Conservation (phyloP, 2,113 vertebrate species). For the Larimichthys polyactis region DNA sequence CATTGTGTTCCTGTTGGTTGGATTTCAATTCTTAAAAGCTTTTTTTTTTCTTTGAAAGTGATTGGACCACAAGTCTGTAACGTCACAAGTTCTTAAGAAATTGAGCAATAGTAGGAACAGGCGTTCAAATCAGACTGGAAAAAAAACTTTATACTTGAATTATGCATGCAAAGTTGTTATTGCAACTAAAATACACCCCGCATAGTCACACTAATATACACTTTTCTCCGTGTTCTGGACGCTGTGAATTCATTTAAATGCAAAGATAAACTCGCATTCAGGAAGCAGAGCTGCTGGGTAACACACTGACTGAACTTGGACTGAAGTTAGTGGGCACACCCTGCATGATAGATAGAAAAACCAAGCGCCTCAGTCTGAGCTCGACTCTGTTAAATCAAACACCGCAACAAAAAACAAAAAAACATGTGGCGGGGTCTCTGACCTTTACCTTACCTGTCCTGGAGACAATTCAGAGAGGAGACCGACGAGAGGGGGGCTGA, state of each 20-base stretch:
- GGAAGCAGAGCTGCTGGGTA: conserved; percentile 12
- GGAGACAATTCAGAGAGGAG: neutral
- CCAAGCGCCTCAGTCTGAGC: neutral
- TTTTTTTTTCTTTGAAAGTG: neutral
- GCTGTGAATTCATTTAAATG: neutral
- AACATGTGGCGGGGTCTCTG: accelerated
- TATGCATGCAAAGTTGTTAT: neutral
- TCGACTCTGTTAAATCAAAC: neutral
- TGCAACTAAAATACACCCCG: neutral
- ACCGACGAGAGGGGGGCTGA: neutral
- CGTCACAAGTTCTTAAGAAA: neutral
- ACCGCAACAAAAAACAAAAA: too few relatives aligned
- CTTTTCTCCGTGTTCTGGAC: neutral
- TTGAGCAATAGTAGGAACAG: conserved; percentile 16
- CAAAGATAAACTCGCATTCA: neutral
- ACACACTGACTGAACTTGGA: conserved; percentile 14
- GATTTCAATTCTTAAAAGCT: neutral
- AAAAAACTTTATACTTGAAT: neutral
- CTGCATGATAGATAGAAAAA: conserved; percentile 9
- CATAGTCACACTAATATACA: neutral
- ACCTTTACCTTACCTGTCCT: conserved; percentile 49
- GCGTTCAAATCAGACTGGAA: neutral
- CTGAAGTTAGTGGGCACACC: conserved; percentile 56
- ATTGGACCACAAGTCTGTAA: neutral
- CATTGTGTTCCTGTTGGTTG: neutral